A percentile compares a stretch with the other conserved stretches of the same genome.
Evolutionary conservation across 1,140 invertebrate species (phyloP).

Genomic region (Cataglyphis hispanica): DNA sequence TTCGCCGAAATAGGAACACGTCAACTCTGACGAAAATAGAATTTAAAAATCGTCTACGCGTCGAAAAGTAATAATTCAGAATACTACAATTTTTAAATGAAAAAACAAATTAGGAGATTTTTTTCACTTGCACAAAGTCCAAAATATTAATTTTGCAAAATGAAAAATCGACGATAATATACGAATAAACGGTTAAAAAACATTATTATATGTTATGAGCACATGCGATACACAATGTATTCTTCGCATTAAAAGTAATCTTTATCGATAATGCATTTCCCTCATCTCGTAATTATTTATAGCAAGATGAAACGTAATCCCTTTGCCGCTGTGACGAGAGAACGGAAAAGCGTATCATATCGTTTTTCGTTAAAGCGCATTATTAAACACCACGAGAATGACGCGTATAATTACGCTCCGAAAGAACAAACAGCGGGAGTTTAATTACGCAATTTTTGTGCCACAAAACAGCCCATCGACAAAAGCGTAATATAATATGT

Average conservation of each 20-base stretch:
- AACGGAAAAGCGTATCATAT: conserved; percentile 32
- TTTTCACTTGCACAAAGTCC: neutral
- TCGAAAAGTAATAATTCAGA: conserved; percentile 28
- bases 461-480: conserved; percentile 51
- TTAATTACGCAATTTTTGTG: conserved; percentile 62
- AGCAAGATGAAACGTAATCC: conserved; percentile 57
- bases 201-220: neutral
- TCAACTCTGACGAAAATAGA: conserved; percentile 43
- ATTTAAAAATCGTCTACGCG: conserved; percentile 35
- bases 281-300: conserved; percentile 52
- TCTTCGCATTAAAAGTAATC: conserved; percentile 47
- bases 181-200: neutral
- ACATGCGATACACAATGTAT: neutral
- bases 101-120: neutral
- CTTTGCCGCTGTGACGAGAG: neutral
- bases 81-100: neutral
- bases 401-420: conserved; percentile 53
- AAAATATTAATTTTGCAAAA: conserved; percentile 4
- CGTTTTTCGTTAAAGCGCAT: conserved; percentile 58
- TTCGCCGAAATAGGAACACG: neutral
- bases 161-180: conserved; percentile 1
- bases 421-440: conserved; percentile 59
- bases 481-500: conserved; percentile 62
- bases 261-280: conserved; percentile 23
- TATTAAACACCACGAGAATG: conserved; percentile 56